phyloP scores from a whole-genome alignment of 2,113 vertebrate genomes.

The Heteronetta atricapilla region DNA sequence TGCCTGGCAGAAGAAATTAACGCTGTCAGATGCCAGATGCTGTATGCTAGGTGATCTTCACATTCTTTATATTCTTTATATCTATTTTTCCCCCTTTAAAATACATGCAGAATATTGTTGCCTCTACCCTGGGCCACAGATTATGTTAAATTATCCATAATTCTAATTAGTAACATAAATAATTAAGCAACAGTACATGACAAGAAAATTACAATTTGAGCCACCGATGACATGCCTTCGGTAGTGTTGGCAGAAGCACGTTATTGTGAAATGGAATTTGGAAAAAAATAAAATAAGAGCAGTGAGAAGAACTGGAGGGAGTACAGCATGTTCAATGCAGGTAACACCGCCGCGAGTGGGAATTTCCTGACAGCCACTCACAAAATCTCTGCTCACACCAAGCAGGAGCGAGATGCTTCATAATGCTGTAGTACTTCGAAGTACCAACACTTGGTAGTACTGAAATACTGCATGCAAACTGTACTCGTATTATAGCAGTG shows the following conservation, averaged over 20 bases:
- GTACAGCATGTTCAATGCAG: background rate
- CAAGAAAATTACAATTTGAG: constrained; percentile 62
- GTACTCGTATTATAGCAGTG: fast-evolving
- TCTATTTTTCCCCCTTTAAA: background rate
- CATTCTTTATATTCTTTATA: background rate
- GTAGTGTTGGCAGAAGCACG: constrained; percentile 13
- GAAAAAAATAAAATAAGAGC: background rate
- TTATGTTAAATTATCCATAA: constrained; percentile 39
- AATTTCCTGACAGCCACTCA: background rate
- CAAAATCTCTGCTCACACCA: background rate
- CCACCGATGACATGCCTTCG: constrained; percentile 13
- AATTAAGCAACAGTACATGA: constrained; percentile 57
- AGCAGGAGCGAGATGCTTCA: background rate
- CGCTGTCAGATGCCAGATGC: background rate
- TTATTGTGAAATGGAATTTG: constrained; percentile 37
- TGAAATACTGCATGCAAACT: background rate
- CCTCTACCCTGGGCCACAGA: background rate
- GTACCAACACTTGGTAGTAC: background rate
- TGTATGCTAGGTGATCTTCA: background rate
- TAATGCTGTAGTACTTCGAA: background rate
- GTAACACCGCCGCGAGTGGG: fast-evolving
- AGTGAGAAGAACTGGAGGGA: background rate
- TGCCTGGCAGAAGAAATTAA: background rate
- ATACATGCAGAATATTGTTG: background rate
- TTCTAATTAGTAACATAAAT: constrained; percentile 63